These are phyloP conservation scores for Aphodius sticticus DNA, from an alignment of 2,888 invertebrate genomes.

Conservation along the genomic window DNA sequence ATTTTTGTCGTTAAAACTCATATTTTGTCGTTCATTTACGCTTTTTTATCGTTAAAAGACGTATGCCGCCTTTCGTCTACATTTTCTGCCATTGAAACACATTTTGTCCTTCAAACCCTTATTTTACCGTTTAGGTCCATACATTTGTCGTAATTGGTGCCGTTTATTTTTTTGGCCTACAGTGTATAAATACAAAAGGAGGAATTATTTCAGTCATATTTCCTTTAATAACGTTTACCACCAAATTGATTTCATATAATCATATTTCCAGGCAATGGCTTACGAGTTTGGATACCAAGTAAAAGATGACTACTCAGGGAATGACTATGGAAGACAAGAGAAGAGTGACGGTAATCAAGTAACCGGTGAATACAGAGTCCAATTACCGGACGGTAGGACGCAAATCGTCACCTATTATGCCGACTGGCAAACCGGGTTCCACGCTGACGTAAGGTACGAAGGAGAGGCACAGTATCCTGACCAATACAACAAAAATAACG, in stretches of 20 bases:
- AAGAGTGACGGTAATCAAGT: slow-evolving; percentile 77
- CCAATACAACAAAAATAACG: slow-evolving; percentile 55
- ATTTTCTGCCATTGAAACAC: too few species aligned
- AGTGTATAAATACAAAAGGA: too few species aligned
- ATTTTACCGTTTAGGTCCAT: too few species aligned
- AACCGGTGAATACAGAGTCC: slow-evolving; percentile 68
- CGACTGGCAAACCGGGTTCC: slow-evolving; percentile 81
- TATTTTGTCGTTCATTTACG: too few species aligned
- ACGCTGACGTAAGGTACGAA: slow-evolving; percentile 77
- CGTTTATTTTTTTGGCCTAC: too few species aligned
- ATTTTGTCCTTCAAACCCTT: too few species aligned
- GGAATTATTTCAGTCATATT: too few species aligned
- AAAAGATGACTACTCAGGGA: slow-evolving; percentile 77
- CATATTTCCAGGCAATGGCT: slow-evolving; percentile 68
- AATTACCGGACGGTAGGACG: slow-evolving; percentile 68
- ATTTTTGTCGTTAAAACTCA: too few species aligned
- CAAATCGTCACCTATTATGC: slow-evolving; percentile 80
- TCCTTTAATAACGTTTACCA: background rate
- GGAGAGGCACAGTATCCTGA: slow-evolving; percentile 74
- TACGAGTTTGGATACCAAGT: slow-evolving; percentile 84
- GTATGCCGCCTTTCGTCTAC: too few species aligned
- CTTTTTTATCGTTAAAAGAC: too few species aligned
- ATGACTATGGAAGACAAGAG: slow-evolving; percentile 76
- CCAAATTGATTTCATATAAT: background rate
- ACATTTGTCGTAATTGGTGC: too few species aligned